These are phyloP conservation scores for Trichopria drosophilae DNA, from an alignment of 2,888 invertebrate genomes.

Conservation along the genomic window DNA sequence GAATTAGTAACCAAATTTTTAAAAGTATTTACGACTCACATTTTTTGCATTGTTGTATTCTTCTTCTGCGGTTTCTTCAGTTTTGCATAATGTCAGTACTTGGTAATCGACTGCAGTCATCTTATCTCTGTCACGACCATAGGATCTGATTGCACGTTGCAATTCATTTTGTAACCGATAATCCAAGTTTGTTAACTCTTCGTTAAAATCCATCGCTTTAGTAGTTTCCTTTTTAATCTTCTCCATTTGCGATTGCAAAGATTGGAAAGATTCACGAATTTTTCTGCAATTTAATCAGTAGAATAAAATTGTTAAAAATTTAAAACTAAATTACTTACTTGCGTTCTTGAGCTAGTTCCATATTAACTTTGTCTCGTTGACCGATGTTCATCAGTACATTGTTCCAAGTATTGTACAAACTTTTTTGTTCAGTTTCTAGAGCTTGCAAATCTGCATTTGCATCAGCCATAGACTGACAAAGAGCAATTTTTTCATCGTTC, in stretches of 20 bases:
- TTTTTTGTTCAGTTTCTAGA: conserved; percentile 70
- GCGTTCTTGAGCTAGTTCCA: conserved; percentile 66
- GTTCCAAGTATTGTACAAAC: conserved; percentile 74
- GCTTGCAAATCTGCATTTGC: conserved; percentile 76
- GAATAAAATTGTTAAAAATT: conserved; percentile 13
- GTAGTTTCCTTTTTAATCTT: conserved; percentile 68
- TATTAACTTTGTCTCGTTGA: conserved; percentile 69
- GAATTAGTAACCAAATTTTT: conserved; percentile 9
- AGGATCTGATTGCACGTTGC: conserved; percentile 48
- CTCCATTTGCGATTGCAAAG: conserved; percentile 65
- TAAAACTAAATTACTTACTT: conserved; percentile 56
- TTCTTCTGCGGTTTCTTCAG: too few relatives aligned
- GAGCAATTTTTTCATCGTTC: conserved; percentile 64
- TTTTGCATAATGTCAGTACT: too few relatives aligned
- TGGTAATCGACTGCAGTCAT: too few relatives aligned
- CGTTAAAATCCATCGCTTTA: conserved; percentile 71
- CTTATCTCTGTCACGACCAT: conserved; percentile 63
- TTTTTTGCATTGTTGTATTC: conserved; percentile 61
- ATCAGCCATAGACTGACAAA: conserved; percentile 66
- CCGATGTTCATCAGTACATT: conserved; percentile 72
- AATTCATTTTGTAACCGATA: conserved; percentile 65
- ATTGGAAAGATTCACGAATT: conserved; percentile 64
- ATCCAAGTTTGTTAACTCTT: conserved; percentile 66
- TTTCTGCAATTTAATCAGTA: conserved; percentile 56
- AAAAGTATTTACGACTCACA: background rate